These are phyloP conservation scores for Tethea ocularis DNA, from an alignment of 2,888 invertebrate species.

Conservation along the genomic window DNA sequence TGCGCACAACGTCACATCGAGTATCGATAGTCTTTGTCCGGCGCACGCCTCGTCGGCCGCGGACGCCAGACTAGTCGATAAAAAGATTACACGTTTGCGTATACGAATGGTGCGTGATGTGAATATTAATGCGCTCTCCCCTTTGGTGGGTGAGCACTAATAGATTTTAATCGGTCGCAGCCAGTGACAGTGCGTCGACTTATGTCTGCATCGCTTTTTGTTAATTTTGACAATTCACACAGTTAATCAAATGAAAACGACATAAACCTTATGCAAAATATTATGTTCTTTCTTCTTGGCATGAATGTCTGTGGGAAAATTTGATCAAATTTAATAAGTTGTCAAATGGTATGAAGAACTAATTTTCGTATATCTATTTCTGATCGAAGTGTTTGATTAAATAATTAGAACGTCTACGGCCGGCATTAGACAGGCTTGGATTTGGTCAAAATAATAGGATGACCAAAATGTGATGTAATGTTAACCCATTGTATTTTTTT, in stretches of 20 bases:
- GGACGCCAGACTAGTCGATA: constrained; percentile 62
- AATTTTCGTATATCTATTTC: too few species aligned
- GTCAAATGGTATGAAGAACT: too few species aligned
- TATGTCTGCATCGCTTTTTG: constrained; percentile 42
- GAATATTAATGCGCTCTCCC: constrained; percentile 75
- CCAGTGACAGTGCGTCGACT: constrained; percentile 50
- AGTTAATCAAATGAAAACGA: not conserved
- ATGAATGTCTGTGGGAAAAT: too few species aligned
- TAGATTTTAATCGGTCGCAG: constrained; percentile 78
- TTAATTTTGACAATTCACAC: constrained; percentile 17
- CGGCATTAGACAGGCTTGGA: too few species aligned
- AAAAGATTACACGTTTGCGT: constrained; percentile 80
- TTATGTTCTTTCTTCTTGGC: too few species aligned
- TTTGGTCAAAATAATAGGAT: not conserved
- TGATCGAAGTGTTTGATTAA: too few species aligned
- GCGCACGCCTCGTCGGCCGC: constrained; percentile 37
- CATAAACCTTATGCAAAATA: not conserved
- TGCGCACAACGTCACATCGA: constrained; percentile 47
- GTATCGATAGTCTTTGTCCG: constrained; percentile 61
- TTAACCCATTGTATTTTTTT: too few species aligned
- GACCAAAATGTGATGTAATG: not conserved
- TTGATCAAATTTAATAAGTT: too few species aligned
- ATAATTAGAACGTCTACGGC: too few species aligned
- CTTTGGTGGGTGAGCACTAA: constrained; percentile 60
- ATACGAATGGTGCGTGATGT: constrained; percentile 76